Conservation (phyloP, 2,797 vertebrate genomes). For the Siniperca scherzeri region DNA sequence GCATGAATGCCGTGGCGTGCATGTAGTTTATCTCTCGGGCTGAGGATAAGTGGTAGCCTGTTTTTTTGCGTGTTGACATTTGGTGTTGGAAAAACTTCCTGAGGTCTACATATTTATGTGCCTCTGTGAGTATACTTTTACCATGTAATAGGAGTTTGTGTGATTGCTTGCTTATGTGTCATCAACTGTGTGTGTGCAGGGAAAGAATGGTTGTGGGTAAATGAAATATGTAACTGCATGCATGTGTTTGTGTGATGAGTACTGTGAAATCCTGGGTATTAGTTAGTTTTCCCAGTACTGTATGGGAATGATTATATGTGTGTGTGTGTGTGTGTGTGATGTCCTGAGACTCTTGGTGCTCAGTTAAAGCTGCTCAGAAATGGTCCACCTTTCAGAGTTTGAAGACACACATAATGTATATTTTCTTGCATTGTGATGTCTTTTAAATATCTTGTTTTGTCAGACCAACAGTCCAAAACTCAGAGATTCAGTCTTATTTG, state of each 20-base stretch:
- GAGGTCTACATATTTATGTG: conserved; percentile 79
- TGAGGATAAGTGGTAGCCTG: conserved; percentile 67
- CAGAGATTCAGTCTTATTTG: not conserved
- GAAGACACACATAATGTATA: not conserved
- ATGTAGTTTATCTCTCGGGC: conserved; percentile 63
- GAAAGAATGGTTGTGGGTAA: conserved; percentile 70
- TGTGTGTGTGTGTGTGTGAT: conserved; percentile 18
- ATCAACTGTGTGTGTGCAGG: conserved; percentile 41
- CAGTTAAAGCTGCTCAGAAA: conserved; percentile 33
- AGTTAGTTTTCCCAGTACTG: conserved; percentile 42
- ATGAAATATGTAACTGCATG: conserved; percentile 68
- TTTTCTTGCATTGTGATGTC: not conserved
- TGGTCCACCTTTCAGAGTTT: not conserved
- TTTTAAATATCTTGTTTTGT: conserved; percentile 4
- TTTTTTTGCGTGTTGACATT: conserved; percentile 69
- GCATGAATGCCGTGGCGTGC: conserved; percentile 39
- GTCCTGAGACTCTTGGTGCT: conserved; percentile 23
- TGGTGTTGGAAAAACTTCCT: conserved; percentile 77
- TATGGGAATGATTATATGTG: conserved; percentile 45
- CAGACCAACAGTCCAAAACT: no score
- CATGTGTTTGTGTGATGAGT: conserved; percentile 50
- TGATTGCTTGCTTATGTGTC: conserved; percentile 78
- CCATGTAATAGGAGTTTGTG: conserved; percentile 77
- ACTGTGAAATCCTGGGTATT: conserved; percentile 58
- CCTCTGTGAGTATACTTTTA: conserved; percentile 83